phyloP scores from a whole-genome alignment of 1,140 invertebrate genomes.

The Stegodyphus mimosarum region DNA sequence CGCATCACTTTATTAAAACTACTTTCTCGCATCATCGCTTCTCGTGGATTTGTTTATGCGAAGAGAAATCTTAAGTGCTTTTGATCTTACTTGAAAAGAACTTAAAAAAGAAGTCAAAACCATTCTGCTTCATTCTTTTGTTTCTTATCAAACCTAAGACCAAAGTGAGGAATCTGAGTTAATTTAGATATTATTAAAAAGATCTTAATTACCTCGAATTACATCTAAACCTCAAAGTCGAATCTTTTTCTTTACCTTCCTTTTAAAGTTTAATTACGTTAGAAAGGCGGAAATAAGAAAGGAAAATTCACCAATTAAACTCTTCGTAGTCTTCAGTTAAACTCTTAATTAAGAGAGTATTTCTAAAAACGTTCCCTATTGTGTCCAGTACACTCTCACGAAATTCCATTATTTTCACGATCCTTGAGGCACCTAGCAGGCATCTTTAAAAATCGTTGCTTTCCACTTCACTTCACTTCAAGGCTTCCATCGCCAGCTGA shows the following conservation, averaged over 20 bases:
- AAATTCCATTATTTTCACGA: background rate
- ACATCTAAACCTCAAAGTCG: background rate
- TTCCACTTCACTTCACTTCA: slow-evolving; percentile 42
- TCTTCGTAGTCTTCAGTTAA: slow-evolving; percentile 16
- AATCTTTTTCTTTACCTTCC: background rate
- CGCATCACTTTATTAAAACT: too few species aligned
- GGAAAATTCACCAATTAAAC: slow-evolving; percentile 13
- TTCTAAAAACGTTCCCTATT: slow-evolving; percentile 5
- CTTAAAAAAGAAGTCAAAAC: background rate
- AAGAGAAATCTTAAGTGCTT: too few species aligned
- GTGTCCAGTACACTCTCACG: background rate
- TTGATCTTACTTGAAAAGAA: background rate
- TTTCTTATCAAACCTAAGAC: too few species aligned
- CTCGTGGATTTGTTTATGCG: too few species aligned
- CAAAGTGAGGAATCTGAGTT: background rate
- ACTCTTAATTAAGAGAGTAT: slow-evolving; percentile 24
- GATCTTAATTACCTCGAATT: background rate
- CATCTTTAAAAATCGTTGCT: slow-evolving; percentile 2
- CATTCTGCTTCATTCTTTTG: background rate
- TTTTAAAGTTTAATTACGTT: slow-evolving; percentile 27
- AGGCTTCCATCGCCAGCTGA: slow-evolving; percentile 16
- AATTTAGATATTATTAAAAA: background rate
- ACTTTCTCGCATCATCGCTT: too few species aligned
- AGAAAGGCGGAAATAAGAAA: slow-evolving; percentile 7
- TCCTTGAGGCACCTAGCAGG: background rate